These are phyloP conservation scores for Epizoanthus rinbou DNA, from an alignment of 92 coral and sea anemone genomes.

Conservation along the genomic window DNA sequence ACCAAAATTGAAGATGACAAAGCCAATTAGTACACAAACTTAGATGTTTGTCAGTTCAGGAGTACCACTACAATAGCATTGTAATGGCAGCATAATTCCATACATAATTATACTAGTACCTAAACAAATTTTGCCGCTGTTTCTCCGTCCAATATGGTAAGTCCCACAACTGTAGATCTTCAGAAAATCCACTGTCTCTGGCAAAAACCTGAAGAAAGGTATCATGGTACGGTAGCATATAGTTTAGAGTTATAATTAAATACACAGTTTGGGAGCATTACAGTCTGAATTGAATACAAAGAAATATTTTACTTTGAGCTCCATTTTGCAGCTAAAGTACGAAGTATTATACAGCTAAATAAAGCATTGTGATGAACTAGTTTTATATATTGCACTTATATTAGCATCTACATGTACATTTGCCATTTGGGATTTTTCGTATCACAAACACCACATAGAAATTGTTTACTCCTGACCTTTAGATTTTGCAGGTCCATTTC, in stretches of 20 bases:
- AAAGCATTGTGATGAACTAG: too few species aligned
- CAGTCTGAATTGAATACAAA: too few species aligned
- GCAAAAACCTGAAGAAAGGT: slow-evolving; percentile 65
- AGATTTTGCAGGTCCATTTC: slow-evolving; percentile 60
- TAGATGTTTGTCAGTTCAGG: neutral
- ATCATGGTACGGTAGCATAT: neutral
- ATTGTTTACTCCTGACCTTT: slow-evolving; percentile 49
- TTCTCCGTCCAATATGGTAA: slow-evolving; percentile 81
- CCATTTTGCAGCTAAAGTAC: too few species aligned
- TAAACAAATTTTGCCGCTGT: slow-evolving; percentile 71
- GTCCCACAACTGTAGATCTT: slow-evolving; percentile 78
- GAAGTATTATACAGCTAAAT: too few species aligned
- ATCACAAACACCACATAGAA: neutral
- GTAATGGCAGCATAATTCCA: neutral
- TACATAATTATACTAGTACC: slow-evolving; percentile 32
- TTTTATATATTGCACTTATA: too few species aligned
- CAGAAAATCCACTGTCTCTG: slow-evolving; percentile 65
- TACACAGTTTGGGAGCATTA: neutral
- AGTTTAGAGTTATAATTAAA: neutral
- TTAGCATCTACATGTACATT: neutral
- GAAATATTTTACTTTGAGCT: too few species aligned
- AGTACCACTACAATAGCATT: neutral
- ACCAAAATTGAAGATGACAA: neutral
- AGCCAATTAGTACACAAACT: too few species aligned
- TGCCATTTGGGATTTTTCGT: neutral